Base-by-base conservation (phyloP, 1,140 invertebrate species). In the Drosophila biarmipes region DNA sequence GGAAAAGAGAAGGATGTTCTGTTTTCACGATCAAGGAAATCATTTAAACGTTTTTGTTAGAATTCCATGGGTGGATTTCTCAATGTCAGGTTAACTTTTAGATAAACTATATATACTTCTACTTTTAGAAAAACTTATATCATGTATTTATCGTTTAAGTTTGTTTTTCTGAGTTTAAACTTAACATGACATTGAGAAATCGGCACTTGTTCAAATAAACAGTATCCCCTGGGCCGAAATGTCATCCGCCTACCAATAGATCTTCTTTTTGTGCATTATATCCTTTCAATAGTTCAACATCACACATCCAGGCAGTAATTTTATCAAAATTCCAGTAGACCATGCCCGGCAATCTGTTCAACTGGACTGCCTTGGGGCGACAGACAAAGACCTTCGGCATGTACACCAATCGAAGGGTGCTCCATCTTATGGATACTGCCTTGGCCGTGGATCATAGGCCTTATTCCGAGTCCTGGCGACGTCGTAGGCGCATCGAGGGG, bases 281-380 rank as follows among this genome's bases (percentile, higher is more conserved):
- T 43, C 5, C 6, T 7, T 10, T 15, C 2, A 45, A 24, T 2
- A n/a, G 29, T 19, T 45, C 15, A 27, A 4, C 10, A 35, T 37
- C 14, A 31, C 29, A 37, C 12, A 34, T 67, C 11, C 19, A 2
- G 63, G 29, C 63, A 24, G 11, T 7, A 21, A 62, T 19, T 12
- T 35, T 2, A 21, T 51, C 63, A 6, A 67, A 67, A 67, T 67
- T 67, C 4, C 15, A 21, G 5, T 10, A 4, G 4, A 67, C 14
- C 21, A 67, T 67, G 63, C 63, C 45, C 14, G 58, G 45, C 21
- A 63, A 42, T 43, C 19, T 40, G 8, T 59, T 62, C 17, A 58
- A 40, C 15, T 12, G 31, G 6, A 7, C 48, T 10, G 48, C 15
- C 34, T 11, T 31, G 17, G 15, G 15, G 11, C 8, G 48, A 15